Percentiles rank a stretch among this genome's conserved stretches.
Evolutionary conservation across 1,140 invertebrate genomes (phyloP).

Genomic region (Orussus abietinus): DNA sequence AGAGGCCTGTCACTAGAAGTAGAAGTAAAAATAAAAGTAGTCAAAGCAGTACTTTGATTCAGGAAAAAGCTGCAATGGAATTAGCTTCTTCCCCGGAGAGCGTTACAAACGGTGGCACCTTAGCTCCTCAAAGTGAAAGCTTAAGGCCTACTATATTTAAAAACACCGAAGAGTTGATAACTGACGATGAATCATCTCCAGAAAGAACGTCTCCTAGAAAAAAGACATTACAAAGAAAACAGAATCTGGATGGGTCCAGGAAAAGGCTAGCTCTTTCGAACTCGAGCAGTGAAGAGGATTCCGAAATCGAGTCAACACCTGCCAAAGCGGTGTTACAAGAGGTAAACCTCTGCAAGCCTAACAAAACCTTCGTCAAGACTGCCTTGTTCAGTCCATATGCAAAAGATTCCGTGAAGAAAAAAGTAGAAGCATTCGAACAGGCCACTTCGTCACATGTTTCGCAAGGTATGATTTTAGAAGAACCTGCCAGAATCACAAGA

Average conservation of each 20-base stretch:
- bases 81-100: slow-evolving; percentile 1
- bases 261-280: slow-evolving; percentile 8
- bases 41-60: slow-evolving; percentile 5
- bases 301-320: slow-evolving; percentile 21
- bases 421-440: slow-evolving; percentile 62
- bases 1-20: background rate
- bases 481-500: slow-evolving; percentile 39
- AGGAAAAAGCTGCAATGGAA: background rate
- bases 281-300: slow-evolving; percentile 7
- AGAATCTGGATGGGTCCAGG: slow-evolving; percentile 10
- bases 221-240: slow-evolving; percentile 1
- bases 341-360: background rate
- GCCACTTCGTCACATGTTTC: too few relatives aligned
- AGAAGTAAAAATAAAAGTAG: background rate
- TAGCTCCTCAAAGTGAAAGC: too few relatives aligned
- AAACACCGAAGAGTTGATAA: slow-evolving; percentile 35
- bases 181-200: slow-evolving; percentile 47
- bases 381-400: slow-evolving; percentile 55
- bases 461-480: too few relatives aligned
- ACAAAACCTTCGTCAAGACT: slow-evolving; percentile 8
- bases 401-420: slow-evolving; percentile 60
- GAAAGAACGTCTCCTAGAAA: slow-evolving; percentile 22
- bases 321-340: slow-evolving; percentile 6
- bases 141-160: too few relatives aligned
- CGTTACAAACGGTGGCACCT: background rate